Conservation (phyloP, 2,888 invertebrate species). For the Polydrusus cervinus region DNA sequence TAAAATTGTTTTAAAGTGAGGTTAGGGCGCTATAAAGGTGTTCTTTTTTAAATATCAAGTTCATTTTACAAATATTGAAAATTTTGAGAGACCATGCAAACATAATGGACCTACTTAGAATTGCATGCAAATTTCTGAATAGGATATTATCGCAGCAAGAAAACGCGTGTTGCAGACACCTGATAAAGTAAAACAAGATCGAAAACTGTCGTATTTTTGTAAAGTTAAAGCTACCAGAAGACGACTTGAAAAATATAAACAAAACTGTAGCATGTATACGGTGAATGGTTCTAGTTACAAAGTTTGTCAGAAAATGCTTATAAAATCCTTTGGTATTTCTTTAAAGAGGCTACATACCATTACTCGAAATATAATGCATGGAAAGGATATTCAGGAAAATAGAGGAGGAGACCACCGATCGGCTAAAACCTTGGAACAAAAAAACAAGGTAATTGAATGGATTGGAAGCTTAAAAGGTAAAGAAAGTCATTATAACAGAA, state of each 20-base stretch:
- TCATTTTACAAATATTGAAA: slow-evolving; percentile 10
- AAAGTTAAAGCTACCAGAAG: slow-evolving; percentile 6
- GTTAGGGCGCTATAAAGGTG: background rate
- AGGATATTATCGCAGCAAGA: background rate
- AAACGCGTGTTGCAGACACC: slow-evolving; percentile 2
- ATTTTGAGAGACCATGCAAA: slow-evolving; percentile 4
- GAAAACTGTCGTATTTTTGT: slow-evolving; percentile 9
- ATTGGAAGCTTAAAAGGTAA: background rate
- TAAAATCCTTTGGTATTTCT: slow-evolving; percentile 12
- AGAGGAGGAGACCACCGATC: slow-evolving; percentile 14
- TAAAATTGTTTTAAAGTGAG: slow-evolving; percentile 4
- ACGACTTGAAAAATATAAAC: slow-evolving; percentile 5
- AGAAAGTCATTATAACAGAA: background rate
- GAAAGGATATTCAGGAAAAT: slow-evolving; percentile 13
- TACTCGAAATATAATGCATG: background rate
- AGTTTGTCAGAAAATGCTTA: slow-evolving; percentile 9
- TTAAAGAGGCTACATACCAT: slow-evolving; percentile 10
- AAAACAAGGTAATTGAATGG: background rate
- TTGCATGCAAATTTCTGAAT: slow-evolving; percentile 1
- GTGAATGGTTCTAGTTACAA: background rate
- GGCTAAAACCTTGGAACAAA: background rate
- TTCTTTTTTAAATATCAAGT: slow-evolving; percentile 1
- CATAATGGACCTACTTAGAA: slow-evolving; percentile 4
- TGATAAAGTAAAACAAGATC: slow-evolving; percentile 11
- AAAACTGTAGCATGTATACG: background rate